These are phyloP conservation scores for Melanotaenia maccullochi DNA, from an alignment of 2,797 vertebrate species.

Conservation along the genomic window DNA sequence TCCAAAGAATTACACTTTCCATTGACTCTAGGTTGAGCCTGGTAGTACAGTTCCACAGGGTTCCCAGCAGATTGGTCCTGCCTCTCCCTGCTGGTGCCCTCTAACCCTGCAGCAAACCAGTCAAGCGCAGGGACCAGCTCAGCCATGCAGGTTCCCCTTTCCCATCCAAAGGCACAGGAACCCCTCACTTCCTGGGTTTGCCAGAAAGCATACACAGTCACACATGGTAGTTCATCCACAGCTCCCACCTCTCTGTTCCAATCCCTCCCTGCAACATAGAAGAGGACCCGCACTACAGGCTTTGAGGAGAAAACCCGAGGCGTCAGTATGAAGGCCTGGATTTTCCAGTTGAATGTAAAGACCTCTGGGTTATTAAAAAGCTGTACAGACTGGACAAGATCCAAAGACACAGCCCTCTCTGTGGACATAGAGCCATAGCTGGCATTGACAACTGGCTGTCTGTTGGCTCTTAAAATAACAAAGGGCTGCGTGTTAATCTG, in stretches of 20 bases:
- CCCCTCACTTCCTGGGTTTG: slow-evolving; percentile 91
- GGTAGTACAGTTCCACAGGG: slow-evolving; percentile 92
- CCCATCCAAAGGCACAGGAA: slow-evolving; percentile 84
- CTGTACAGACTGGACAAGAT: slow-evolving; percentile 83
- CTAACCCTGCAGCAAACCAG: slow-evolving; percentile 87
- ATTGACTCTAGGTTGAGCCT: slow-evolving; percentile 72
- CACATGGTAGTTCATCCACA: slow-evolving; percentile 86
- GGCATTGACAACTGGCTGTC: slow-evolving; percentile 85
- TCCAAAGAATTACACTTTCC: slow-evolving; percentile 81
- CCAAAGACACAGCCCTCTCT: slow-evolving; percentile 84
- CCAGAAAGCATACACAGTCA: slow-evolving; percentile 91
- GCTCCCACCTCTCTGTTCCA: slow-evolving; percentile 82
- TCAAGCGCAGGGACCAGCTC: slow-evolving; percentile 83
- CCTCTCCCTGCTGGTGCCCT: slow-evolving; percentile 86
- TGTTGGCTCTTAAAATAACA: slow-evolving; percentile 86
- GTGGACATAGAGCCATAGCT: slow-evolving; percentile 88
- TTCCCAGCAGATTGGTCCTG: slow-evolving; percentile 83
- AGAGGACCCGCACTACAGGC: slow-evolving; percentile 90
- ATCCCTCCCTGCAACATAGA: slow-evolving; percentile 89
- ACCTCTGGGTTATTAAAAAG: slow-evolving; percentile 81
- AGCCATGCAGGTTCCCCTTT: slow-evolving; percentile 89
- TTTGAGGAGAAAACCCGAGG: slow-evolving; percentile 84
- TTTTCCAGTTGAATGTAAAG: slow-evolving; percentile 90
- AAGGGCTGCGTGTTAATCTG: slow-evolving; percentile 92
- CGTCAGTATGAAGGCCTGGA: slow-evolving; percentile 87